Percentiles rank a stretch among this genome's conserved stretches.
These are phyloP conservation scores for Resseliella maxima DNA, from an alignment of 2,888 invertebrate species.

Conservation along the genomic window DNA sequence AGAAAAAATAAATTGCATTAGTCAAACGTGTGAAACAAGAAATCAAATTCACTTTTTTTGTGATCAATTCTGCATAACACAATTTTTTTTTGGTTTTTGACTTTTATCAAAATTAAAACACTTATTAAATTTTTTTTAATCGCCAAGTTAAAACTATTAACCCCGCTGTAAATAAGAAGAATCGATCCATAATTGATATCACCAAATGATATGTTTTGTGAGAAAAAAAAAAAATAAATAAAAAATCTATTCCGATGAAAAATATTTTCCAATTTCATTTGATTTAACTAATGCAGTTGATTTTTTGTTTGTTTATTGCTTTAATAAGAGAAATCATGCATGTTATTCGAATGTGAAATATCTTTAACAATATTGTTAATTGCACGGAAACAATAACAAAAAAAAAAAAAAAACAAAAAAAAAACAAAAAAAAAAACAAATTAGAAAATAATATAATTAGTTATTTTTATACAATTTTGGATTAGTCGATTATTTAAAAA, in stretches of 20 bases:
- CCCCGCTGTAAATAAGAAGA: background rate
- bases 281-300: constrained; percentile 38
- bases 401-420: too few relatives aligned
- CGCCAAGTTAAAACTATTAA: constrained; percentile 36
- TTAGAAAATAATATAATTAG: constrained; percentile 24
- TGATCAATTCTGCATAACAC: too few relatives aligned
- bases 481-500: background rate
- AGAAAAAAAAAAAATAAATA: background rate
- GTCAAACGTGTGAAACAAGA: constrained; percentile 2
- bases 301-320: constrained; percentile 7
- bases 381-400: background rate
- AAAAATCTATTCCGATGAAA: background rate
- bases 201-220: background rate
- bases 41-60: background rate
- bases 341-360: background rate
- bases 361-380: background rate
- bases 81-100: too few relatives aligned
- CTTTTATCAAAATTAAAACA: too few relatives aligned
- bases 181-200: constrained; percentile 35
- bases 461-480: background rate
- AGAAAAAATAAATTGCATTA: constrained; percentile 42
- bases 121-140: constrained; percentile 5
- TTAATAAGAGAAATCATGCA: background rate
- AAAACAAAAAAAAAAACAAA: too few relatives aligned
- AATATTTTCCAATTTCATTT: background rate